Evolutionary conservation across 2,888 invertebrate species (phyloP).

Genomic region (Limnephilus auricula): DNA sequence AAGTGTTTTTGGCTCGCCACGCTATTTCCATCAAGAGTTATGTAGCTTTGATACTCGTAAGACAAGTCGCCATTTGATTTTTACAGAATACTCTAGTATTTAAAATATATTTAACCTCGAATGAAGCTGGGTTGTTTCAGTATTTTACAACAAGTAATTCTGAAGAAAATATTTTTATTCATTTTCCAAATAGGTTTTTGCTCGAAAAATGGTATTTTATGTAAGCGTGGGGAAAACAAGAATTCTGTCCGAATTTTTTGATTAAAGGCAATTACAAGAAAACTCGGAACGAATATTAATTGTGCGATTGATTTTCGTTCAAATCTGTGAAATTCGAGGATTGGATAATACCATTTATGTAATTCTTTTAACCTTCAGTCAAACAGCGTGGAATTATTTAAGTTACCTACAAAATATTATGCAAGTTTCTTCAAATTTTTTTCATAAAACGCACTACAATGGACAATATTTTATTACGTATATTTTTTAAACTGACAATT

Average conservation of each 20-base stretch:
- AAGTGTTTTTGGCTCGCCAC: too few species aligned
- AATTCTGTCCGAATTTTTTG: neutral
- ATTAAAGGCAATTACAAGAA: conserved; percentile 22
- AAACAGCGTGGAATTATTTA: neutral
- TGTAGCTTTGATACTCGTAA: too few species aligned
- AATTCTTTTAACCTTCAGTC: neutral
- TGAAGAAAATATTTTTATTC: neutral
- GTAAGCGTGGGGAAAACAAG: neutral
- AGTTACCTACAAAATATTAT: neutral
- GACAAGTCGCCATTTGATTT: too few species aligned
- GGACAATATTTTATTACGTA: too few species aligned
- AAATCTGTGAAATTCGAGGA: neutral
- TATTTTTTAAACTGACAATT: too few species aligned
- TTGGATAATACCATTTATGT: neutral
- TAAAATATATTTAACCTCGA: neutral
- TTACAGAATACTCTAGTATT: too few species aligned
- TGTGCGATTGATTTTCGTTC: conserved; percentile 29
- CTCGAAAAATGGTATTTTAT: neutral
- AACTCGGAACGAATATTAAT: neutral
- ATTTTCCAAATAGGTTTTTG: neutral
- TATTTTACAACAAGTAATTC: too few species aligned
- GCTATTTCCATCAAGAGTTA: too few species aligned
- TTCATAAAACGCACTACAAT: too few species aligned
- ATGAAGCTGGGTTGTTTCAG: neutral
- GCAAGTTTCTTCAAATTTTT: neutral